Conservation (phyloP, 2,113 vertebrate genomes). For the Glaucomys volans region DNA sequence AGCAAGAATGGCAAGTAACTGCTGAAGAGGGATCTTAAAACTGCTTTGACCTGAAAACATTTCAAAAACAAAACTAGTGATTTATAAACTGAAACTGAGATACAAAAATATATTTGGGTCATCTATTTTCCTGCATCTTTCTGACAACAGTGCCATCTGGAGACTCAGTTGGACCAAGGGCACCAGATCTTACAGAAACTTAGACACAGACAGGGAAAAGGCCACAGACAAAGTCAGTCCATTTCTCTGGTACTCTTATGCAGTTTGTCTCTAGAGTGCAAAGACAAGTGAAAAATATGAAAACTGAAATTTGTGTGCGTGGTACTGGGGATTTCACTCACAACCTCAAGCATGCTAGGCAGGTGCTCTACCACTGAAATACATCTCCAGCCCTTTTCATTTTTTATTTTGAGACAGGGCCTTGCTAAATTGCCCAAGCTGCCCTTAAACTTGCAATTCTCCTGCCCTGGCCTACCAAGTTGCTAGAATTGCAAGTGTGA, state of each 20-base stretch:
- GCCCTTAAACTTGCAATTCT: too few relatives aligned
- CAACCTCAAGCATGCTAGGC: too few relatives aligned
- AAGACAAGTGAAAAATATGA: not conserved
- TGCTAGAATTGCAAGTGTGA: too few relatives aligned
- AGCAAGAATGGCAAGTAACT: slow-evolving; percentile 52
- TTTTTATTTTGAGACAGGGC: too few relatives aligned
- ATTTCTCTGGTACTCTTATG: rapidly evolving
- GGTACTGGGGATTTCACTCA: too few relatives aligned
- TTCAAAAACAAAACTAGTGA: slow-evolving; percentile 68
- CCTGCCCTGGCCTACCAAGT: too few relatives aligned
- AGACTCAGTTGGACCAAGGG: not conserved
- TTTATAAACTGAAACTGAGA: slow-evolving; percentile 66
- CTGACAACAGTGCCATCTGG: slow-evolving; percentile 66
- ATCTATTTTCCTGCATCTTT: slow-evolving; percentile 47
- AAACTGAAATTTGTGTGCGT: not conserved
- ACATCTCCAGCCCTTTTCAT: too few relatives aligned
- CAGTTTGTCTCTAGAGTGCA: not conserved
- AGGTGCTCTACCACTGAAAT: too few relatives aligned
- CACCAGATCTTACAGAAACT: not conserved
- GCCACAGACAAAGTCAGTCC: not conserved
- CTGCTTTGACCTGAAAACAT: slow-evolving; percentile 71
- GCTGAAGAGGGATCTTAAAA: slow-evolving; percentile 73
- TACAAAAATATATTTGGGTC: slow-evolving; percentile 60
- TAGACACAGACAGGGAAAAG: not conserved
- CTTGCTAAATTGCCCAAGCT: too few relatives aligned